Evolutionary conservation across 1,140 invertebrate species (phyloP).

Genomic region (Uloborus diversus): DNA sequence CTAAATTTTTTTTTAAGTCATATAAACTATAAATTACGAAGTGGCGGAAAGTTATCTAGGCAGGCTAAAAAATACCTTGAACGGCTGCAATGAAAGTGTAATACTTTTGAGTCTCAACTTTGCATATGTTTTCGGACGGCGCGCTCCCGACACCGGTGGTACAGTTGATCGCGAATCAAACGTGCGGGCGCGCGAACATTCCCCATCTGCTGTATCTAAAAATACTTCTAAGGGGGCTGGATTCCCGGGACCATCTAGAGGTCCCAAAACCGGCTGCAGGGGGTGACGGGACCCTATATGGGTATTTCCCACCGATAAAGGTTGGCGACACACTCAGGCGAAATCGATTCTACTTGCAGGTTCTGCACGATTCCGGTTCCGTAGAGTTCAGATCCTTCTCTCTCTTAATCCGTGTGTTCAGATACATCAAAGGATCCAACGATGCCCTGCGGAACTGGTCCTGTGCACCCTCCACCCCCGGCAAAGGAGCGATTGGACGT

Average conservation of each 20-base stretch:
- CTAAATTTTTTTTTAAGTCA: too few relatives aligned
- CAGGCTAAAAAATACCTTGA: too few relatives aligned
- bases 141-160: too few relatives aligned
- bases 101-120: too few relatives aligned
- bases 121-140: too few relatives aligned
- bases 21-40: too few relatives aligned
- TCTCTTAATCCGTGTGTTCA: neutral
- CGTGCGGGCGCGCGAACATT: too few relatives aligned
- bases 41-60: too few relatives aligned
- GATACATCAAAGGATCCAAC: conserved; percentile 12
- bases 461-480: neutral
- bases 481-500: neutral
- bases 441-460: neutral
- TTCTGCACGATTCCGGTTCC: conserved; percentile 1
- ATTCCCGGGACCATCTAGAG: conserved; percentile 6
- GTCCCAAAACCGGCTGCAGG: neutral
- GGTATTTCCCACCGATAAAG: too few relatives aligned
- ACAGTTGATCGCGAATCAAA: too few relatives aligned
- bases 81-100: too few relatives aligned
- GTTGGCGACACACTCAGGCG: neutral
- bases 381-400: neutral
- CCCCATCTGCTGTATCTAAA: too few relatives aligned
- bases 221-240: conserved; percentile 6
- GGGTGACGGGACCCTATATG: neutral
- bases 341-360: conserved; percentile 12